Percentiles rank a stretch among this genome's conserved stretches.
These are phyloP conservation scores for Sitta carolinensis DNA, from an alignment of 2,797 vertebrate genomes.

Conservation along the genomic window DNA sequence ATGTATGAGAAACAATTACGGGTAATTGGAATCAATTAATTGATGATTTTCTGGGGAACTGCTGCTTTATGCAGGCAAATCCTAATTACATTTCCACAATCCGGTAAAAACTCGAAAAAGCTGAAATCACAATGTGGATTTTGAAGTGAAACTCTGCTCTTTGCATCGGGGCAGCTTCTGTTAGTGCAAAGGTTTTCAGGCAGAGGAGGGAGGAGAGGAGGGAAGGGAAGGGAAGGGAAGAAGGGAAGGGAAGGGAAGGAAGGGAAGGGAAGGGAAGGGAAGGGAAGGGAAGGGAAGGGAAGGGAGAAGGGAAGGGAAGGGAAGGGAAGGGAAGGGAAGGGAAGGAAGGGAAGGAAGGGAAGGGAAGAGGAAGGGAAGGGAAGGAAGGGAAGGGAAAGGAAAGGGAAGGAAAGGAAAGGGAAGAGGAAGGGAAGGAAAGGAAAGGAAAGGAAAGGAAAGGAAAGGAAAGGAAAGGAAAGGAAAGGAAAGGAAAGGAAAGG, in stretches of 20 bases:
- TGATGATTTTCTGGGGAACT: conserved; percentile 72
- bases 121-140: neutral
- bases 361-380: no score
- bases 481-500: no score
- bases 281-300: no score
- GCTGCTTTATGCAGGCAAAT: conserved; percentile 51
- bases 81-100: conserved; percentile 56
- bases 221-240: no score
- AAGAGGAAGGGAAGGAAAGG: no score
- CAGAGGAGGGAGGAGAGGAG: neutral
- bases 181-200: rapidly evolving
- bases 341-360: neutral
- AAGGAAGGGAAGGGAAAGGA: neutral
- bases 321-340: neutral
- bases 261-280: no score
- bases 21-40: conserved; percentile 82
- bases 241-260: no score
- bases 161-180: rapidly evolving
- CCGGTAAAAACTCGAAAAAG: neutral
- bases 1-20: conserved; percentile 79
- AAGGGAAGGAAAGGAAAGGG: no score
- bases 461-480: no score
- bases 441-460: no score
- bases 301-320: neutral
- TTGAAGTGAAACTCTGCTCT: neutral